Base-by-base conservation (phyloP, 2,888 invertebrate species). In the Gasteruption jaculator region DNA sequence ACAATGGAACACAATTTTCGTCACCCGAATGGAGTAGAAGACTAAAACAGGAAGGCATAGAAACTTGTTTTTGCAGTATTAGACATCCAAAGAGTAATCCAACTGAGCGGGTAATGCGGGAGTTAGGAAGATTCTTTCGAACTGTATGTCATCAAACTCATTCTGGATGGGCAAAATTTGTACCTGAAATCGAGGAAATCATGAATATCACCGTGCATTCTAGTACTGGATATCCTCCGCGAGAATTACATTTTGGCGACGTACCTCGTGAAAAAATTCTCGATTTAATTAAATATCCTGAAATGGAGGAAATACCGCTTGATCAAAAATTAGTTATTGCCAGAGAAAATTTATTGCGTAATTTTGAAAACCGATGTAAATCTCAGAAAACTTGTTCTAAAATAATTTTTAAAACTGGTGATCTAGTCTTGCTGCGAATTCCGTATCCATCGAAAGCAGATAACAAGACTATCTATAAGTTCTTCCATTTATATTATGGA, bases 161-260 rank as follows among this genome's bases (percentile, higher is more conserved):
- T n/a, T 7, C 8, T 4, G 14, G 22, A 6, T 35, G 22, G 20
- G 20, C 14, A 7, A 8, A 21, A 21, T 16, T 5, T 8, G 11
- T 35, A 8, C 6, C 5, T 14, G 10, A 8, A 5, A 21, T 35
- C 8, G 22, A 16, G 10, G 14, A 35, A 14, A 22, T 10, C n/a
- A 12, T 35, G 22, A 35, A 35, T 21, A 7, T 35, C n/a, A 19
- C 22, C n/a, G 22, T 35, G 8, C 35, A 19, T 21, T 12, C 16
- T 16, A 25, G 12, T 26, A 25, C 24, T 8, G 5, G 20, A 15
- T 16, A 10, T 34, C 8, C 40, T 16, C 25, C 25, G 2, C 7
- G 19, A 10, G 2, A 12, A 18, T 8, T 18, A 15, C 12, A 2
- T 11, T 2, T 20, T 40, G 25, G 26, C 10, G 5, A 34, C 14